Percentiles rank a stretch among this genome's conserved stretches.
Evolutionary conservation across 2,888 invertebrate genomes (phyloP).

Genomic region (Brenthis daphne): DNA sequence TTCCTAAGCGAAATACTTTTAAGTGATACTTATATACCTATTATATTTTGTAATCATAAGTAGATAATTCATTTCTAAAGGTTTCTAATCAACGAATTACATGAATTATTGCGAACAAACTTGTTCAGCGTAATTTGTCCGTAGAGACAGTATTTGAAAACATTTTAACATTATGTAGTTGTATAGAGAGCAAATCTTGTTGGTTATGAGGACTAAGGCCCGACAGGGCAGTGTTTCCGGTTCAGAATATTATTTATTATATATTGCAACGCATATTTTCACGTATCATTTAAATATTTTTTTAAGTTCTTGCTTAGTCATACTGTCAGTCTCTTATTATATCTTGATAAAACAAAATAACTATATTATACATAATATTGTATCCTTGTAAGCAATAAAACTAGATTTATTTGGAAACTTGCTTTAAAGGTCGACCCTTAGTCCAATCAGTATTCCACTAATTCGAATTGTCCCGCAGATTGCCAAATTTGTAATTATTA

Average conservation of each 20-base stretch:
- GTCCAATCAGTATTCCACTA: slow-evolving; percentile 32
- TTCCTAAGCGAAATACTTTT: slow-evolving; percentile 74
- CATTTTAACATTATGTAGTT: slow-evolving; percentile 19
- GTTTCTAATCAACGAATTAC: slow-evolving; percentile 80
- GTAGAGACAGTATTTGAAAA: slow-evolving; percentile 36
- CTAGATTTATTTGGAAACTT: not conserved
- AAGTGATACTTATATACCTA: slow-evolving; percentile 63
- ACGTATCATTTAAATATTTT: too few species aligned
- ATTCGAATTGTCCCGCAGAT: slow-evolving; percentile 22
- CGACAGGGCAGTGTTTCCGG: too few species aligned
- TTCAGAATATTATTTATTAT: too few species aligned
- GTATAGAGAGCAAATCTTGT: slow-evolving; percentile 19
- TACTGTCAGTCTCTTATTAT: too few species aligned
- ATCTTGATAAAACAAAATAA: too few species aligned
- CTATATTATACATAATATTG: too few species aligned
- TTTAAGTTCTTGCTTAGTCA: too few species aligned
- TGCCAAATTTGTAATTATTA: slow-evolving; percentile 29
- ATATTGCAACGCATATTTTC: too few species aligned
- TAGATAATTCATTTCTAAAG: slow-evolving; percentile 69
- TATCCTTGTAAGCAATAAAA: too few species aligned
- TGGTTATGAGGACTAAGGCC: slow-evolving; percentile 5
- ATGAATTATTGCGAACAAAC: slow-evolving; percentile 51
- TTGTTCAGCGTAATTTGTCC: slow-evolving; percentile 37
- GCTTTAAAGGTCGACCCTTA: slow-evolving; percentile 5
- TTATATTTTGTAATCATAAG: slow-evolving; percentile 67